phyloP scores from a whole-genome alignment of 1,140 invertebrate genomes.

The Philotrypesis tridentata region DNA sequence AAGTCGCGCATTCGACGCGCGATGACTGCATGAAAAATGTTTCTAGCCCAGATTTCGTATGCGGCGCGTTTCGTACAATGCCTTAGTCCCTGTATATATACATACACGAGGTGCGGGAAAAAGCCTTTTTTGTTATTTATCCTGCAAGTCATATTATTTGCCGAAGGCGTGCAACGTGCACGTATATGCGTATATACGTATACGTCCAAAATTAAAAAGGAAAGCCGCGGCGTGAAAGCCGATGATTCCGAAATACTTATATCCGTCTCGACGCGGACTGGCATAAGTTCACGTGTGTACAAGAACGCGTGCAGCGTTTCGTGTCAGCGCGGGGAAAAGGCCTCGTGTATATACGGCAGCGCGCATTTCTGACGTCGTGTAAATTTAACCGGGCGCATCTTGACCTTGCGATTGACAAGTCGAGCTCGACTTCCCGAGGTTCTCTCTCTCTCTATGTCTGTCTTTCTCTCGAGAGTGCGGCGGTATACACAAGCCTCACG shows the following conservation, averaged over 20 bases:
- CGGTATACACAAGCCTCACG: no score
- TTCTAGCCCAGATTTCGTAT: background rate
- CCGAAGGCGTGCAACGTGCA: background rate
- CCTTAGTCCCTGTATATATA: no score
- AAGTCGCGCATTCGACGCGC: background rate
- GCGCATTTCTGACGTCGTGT: conserved; percentile 7
- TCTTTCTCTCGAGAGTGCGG: no score
- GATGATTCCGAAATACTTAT: conserved; percentile 35
- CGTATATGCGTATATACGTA: no score
- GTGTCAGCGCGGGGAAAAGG: conserved; percentile 23
- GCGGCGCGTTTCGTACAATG: no score
- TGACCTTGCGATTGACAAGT: conserved; percentile 37
- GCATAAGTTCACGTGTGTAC: conserved; percentile 21
- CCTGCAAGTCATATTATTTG: no score
- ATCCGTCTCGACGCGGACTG: no score
- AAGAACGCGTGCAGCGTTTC: no score
- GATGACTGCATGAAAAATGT: background rate
- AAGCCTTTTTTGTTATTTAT: no score
- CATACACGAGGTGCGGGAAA: no score
- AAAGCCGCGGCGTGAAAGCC: conserved; percentile 8
- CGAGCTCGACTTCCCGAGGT: no score
- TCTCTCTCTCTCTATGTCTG: no score
- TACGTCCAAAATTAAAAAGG: background rate
- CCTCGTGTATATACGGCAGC: conserved; percentile 1
- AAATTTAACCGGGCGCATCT: conserved; percentile 32